Evolutionary conservation across 2,113 vertebrate species (phyloP), one percentile per base, ranked within the genome.

Genomic region (Redunca redunca): DNA sequence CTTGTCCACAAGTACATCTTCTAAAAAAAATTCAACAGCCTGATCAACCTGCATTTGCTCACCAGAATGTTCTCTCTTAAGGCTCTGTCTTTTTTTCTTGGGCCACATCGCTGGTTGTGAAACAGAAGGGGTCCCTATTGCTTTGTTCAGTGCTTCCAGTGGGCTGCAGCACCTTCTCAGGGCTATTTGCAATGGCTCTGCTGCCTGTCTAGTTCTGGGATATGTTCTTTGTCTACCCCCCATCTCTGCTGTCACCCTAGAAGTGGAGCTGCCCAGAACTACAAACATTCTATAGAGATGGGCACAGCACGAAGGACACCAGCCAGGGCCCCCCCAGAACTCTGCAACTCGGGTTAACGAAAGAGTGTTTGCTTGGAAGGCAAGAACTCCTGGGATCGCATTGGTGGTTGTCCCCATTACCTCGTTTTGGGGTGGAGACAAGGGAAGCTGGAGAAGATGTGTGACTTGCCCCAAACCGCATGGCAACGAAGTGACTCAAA

Each of bases 391-490:
- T 48, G 57, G 52, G 60, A 67, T 74, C 46, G 80, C 19, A 50
- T 26, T 57, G 89, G 78, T 90, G 93, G 86, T 43, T 82, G 46
- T 71, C 90, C 84, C 83, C 71, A 21, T 80, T 14, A 62, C 83
- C 91, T 74, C 87, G 58, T 90, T 40, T 40, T 33, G 23, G 80
- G 91, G 94, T n/a, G 85, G 90, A 88, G 74, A 57, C 55, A 15
- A 62, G 64, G 71, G 36, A 83, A 83, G 25, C 33, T 33, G 23
- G 23, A 95, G 60, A 96, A 91, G 92, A 64, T 84, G 21, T 3
- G 52, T 85, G 85, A 96, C 88, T 91, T 88, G 81, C 84, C 95
- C 90, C 9, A 97, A 97, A 97, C 97, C 95, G 85, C 95, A 96
- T 16, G 90, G 95, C 88, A 93, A 81, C 0, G 0, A 1, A 40